Evolutionary conservation across 1,140 invertebrate genomes (phyloP), one percentile per base, ranked within the genome.

Genomic region (Brachionus asplanchnoidis): DNA sequence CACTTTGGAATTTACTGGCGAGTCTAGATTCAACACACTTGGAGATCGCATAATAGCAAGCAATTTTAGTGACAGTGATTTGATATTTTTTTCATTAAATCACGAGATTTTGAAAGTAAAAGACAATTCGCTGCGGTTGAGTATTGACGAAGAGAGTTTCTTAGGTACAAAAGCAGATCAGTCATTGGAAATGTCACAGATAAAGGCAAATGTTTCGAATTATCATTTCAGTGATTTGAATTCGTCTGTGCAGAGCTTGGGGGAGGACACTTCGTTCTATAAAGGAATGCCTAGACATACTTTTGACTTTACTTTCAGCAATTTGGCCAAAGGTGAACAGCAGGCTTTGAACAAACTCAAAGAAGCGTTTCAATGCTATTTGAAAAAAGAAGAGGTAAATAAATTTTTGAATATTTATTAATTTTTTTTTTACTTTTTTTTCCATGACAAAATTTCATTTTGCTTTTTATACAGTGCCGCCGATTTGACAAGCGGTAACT

Each of bases 351-450:
- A 60, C 20, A 60, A 36, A 46, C 14, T 82, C 1, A 82, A 82
- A 65, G 79, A 82, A 44, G 20, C 79, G 0, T 82, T 82, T 46
- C 79, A 82, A 65, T 82, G 50, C 17, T 82, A 82, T 17, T 65
- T 82, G 26, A 82, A 68, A 82, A 82, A 82, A 46, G 79, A 82
- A 40, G 79, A 82, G 60, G 78, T 80, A n/a, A 20, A 12, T 26
- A n/a, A n/a, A 14, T 70, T 36, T 60, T 60, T 3, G 20, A 0
- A 14, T 53, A 53, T n/a, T 53, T 53, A 42, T 42, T 42, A 42
- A 42, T 9, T 42, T 5, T 42, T 42, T 42, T 5, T 42, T 42
- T 5, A n/a, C n/a, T n/a, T n/a, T n/a, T n/a, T n/a, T n/a, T n/a
- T n/a, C n/a, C n/a, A n/a, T n/a, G n/a, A n/a, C n/a, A n/a, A n/a